Evolutionary conservation across 2,113 vertebrate genomes (phyloP), one percentile per base, ranked within the genome.

Genomic region (Mellivora capensis): DNA sequence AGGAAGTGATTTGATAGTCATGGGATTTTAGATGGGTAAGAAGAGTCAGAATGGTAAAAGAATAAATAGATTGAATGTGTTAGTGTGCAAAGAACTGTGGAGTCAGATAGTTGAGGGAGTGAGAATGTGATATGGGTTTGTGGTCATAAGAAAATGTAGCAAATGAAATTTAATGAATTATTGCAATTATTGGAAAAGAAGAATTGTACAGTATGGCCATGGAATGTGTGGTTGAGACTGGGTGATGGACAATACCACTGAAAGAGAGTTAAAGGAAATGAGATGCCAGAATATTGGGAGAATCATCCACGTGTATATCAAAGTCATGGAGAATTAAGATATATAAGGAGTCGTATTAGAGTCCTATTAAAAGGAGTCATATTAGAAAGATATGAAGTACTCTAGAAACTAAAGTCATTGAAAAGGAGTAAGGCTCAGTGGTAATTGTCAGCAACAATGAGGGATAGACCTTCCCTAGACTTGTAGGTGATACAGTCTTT

Each of bases 51-150:
- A 39, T 21, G 6, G 29, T 44, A 37, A 72, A 93, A 14, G 6
- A 1, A 0, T 77, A 37, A 64, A 37, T 4, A 52, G 6, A 90
- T 21, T 29, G 12, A 71, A 37, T 18, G 0, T 67, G 5, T 47
- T 34, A 39, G 0, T 76, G 13, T 27, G 12, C 1, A 82, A 17
- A 69, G 6, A 4, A 44, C 0, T 59, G 9, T 27, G 27, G 2
- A 59, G 2, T 83, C 77, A 44, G 18, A 18, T 11, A 10, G 13
- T 34, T 31, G 31, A 54, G 20, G 39, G 2, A 47, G 9, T 47
- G 21, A 93, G 31, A 83, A 7, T 0, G 14, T 18, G n/a, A 11
- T 21, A 12, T 39, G 29, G 2, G 0, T 74, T 89, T 67, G 31
- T 57, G 12, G 4, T 69, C 17, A 52, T 39, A n/a, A 83, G 1